Conservation (phyloP, 2,113 vertebrate genomes). For the Poeciliopsis prolifica region DNA sequence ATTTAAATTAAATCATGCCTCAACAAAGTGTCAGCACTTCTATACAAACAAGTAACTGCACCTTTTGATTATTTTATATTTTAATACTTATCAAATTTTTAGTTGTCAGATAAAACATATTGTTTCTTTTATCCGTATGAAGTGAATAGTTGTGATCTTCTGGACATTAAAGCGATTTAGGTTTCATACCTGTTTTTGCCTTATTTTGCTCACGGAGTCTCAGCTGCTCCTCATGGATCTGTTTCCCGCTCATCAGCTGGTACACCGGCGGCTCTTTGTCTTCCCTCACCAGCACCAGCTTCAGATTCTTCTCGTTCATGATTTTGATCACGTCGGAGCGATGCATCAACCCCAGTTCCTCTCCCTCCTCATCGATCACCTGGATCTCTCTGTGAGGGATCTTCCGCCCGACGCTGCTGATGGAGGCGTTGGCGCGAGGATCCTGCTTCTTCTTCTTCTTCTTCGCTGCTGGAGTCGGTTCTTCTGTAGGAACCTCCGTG, state of each 20-base stretch:
- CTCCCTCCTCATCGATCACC: slow-evolving; percentile 82
- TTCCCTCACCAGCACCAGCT: slow-evolving; percentile 81
- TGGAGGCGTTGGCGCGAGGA: slow-evolving; percentile 27
- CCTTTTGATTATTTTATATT: no score
- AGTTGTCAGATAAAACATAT: no score
- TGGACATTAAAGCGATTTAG: not conserved
- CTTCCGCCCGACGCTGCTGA: slow-evolving; percentile 84
- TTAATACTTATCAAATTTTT: not conserved
- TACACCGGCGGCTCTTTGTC: slow-evolving; percentile 84
- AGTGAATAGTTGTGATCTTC: not conserved
- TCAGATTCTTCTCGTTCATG: slow-evolving; percentile 84
- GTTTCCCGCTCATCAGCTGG: slow-evolving; percentile 88
- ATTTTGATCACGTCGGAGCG: slow-evolving; percentile 83
- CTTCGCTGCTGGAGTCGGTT: slow-evolving; percentile 27
- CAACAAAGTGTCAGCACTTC: no score
- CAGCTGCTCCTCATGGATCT: slow-evolving; percentile 88
- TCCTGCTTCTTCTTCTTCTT: slow-evolving; percentile 77
- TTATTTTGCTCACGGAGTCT: slow-evolving; percentile 82
- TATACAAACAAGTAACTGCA: no score
- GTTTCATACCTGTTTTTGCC: slow-evolving; percentile 76
- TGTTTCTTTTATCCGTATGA: not conserved
- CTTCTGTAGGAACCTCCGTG: slow-evolving; percentile 60
- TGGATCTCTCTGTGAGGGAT: slow-evolving; percentile 84
- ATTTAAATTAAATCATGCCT: not conserved
- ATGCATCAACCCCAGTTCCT: slow-evolving; percentile 86